Evolutionary conservation across 2,113 vertebrate genomes (phyloP), one percentile per base, ranked within the genome.

Genomic region (Glaucidium brasilianum): DNA sequence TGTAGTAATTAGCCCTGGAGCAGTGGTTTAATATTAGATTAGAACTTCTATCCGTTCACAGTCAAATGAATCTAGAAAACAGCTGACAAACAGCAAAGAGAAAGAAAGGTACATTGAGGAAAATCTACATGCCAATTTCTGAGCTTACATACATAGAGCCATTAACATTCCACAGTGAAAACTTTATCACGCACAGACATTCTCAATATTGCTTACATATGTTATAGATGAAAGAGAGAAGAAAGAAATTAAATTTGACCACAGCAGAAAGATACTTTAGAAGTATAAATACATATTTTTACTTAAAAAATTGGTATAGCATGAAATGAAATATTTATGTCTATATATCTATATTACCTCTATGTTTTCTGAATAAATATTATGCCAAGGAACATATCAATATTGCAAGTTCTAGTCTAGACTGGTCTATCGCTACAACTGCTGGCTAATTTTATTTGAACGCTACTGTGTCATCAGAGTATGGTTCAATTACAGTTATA

Each of bases 381-480:
- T 89, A 84, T 74, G 75, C 47, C 30, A 74, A 71, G 41, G 21
- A 94, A 68, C 43, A 25, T 77, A 93, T n/a, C 56, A 92, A 86
- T 87, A 94, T 41, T 92, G 85, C 39, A 68, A 81, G 37, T 83
- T 86, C 47, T 74, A 77, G 63, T 72, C 73, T 85, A 89, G 66
- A 76, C 26, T 0, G 1, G 85, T 94, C 82, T 96, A 75, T 75
- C 35, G 1, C 88, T 92, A 81, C 80, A 94, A 94, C 60, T 91
- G 68, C 79, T 92, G 90, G 92, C 35, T 94, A 91, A 94, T 97
- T 96, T 87, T 81, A 75, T 92, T 91, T 88, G 80, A 96, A 87
- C 72, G 56, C 10, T 84, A 64, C 58, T 81, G 59, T 90, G 68
- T 78, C 86, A 95, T 86, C 86, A 82, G 60, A 87, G 29, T 75